Conservation (phyloP, 2,888 invertebrate genomes). For the Drosophila seclusa region DNA sequence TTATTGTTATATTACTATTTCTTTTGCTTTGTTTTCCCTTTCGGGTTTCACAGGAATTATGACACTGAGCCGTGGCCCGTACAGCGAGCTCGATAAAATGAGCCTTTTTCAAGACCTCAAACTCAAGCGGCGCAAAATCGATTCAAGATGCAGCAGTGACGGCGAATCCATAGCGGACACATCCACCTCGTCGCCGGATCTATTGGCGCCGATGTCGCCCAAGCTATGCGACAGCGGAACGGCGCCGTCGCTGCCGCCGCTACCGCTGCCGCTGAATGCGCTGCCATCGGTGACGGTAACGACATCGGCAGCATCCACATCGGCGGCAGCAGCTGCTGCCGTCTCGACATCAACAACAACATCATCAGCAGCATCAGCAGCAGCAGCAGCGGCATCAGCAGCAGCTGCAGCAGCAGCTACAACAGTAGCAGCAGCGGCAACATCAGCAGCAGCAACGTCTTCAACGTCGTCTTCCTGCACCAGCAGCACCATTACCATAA, state of each 20-base stretch:
- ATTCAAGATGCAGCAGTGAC: conserved; percentile 98
- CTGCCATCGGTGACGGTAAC: conserved; percentile 47
- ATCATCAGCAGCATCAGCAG: conserved; percentile 31
- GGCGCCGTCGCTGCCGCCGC: conserved; percentile 65
- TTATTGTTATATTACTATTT: neutral
- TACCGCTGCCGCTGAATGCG: conserved; percentile 50
- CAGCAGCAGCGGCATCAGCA: conserved; percentile 43
- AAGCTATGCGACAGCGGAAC: conserved; percentile 87
- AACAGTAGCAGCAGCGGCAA: conserved; percentile 15
- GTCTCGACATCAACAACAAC: conserved; percentile 41
- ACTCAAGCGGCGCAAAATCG: conserved; percentile 98
- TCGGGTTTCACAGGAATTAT: conserved; percentile 91
- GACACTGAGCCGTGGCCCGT: conserved; percentile 98
- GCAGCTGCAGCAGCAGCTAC: conserved; percentile 47
- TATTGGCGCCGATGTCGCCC: conserved; percentile 93
- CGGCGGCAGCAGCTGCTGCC: conserved; percentile 46
- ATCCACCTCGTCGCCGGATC: conserved; percentile 96
- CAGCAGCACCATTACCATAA: conserved; percentile 20
- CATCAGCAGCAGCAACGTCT: conserved; percentile 16
- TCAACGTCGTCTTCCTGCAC: conserved; percentile 28
- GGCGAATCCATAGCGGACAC: conserved; percentile 98
- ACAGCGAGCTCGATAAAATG: conserved; percentile 98
- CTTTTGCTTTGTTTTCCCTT: neutral
- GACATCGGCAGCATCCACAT: conserved; percentile 54
- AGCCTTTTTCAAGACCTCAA: conserved; percentile 99